Evolutionary conservation across 1,140 invertebrate genomes (phyloP), one percentile per base, ranked within the genome.

Genomic region (Aphaenogaster rudis): DNA sequence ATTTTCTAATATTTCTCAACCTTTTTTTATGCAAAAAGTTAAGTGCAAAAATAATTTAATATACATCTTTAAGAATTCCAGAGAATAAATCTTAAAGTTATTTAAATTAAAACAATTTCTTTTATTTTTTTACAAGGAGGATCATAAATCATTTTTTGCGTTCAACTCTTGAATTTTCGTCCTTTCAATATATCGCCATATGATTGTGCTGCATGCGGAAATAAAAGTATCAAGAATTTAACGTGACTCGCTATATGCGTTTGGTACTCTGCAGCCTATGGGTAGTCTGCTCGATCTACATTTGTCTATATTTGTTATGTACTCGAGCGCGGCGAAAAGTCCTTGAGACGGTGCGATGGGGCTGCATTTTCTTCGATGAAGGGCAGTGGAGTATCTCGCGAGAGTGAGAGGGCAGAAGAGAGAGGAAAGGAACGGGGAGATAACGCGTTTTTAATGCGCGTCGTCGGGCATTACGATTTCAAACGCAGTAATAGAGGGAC

Each of bases 391-490:
- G 59, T 45, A 81, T 42, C 36, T 15, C 36, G 78, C 42, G 1
- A 42, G 66, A 66, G 76, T 17, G 61, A 13, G 61, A 15, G 74
- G 11, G 48, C 9, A n/a, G 21, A 3, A 64, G 36, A 4, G 15
- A 88, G 89, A 77, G 87, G 81, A 71, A 90, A 77, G 74, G 17
- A 91, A 88, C 74, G 77, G 77, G 81, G 79, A 88, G 91, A 91
- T 93, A 90, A 90, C 88, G 88, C 45, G 89, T 86, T 90, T 90
- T 90, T 90, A 90, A 90, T 90, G 88, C 78, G 52, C 59, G 66
- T 90, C 67, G 76, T 57, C 48, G 61, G 9, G 36, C 77, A 89
- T 89, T 88, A 88, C 88, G 80, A 88, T 80, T 86, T 88, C 82
- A 88, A 90, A 86, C 88, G 54, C 59, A 66, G 28, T 72, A 81